Evolutionary conservation across 2,888 invertebrate species (phyloP).

Genomic region (Apotomis turbidana): DNA sequence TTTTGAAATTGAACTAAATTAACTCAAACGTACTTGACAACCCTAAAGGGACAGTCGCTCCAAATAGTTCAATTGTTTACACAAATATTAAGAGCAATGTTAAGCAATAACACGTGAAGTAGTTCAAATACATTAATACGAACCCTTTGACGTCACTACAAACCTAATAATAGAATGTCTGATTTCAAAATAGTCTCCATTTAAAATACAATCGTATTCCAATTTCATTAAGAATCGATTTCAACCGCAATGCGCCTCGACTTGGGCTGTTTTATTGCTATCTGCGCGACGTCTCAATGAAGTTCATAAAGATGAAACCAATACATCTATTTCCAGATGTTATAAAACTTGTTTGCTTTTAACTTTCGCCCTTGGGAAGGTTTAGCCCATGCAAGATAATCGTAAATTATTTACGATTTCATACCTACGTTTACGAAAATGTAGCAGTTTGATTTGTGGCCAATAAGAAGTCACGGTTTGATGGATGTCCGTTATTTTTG

Average conservation of each 20-base stretch:
- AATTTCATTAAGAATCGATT: not conserved
- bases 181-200: slow-evolving; percentile 34
- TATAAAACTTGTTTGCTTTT: slow-evolving; percentile 73
- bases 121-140: slow-evolving; percentile 53
- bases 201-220: not conserved
- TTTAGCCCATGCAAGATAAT: slow-evolving; percentile 57
- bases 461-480: slow-evolving; percentile 60
- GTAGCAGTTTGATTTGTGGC: slow-evolving; percentile 62
- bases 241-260: not conserved
- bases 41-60: slow-evolving; percentile 5
- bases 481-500: slow-evolving; percentile 55
- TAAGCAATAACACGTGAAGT: slow-evolving; percentile 32
- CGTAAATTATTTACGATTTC: slow-evolving; percentile 61
- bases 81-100: slow-evolving; percentile 37
- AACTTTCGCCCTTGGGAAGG: slow-evolving; percentile 71
- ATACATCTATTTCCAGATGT: slow-evolving; percentile 66
- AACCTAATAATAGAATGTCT: slow-evolving; percentile 39
- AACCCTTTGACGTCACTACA: slow-evolving; percentile 54
- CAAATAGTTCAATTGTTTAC: slow-evolving; percentile 35
- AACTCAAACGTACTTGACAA: too few relatives aligned
- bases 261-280: not conserved
- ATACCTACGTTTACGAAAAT: slow-evolving; percentile 60
- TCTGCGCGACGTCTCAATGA: slow-evolving; percentile 47
- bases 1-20: slow-evolving; percentile 20
- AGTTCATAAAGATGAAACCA: slow-evolving; percentile 59